Conservation (phyloP, 1,140 invertebrate species). For the Subanguina moxae region DNA sequence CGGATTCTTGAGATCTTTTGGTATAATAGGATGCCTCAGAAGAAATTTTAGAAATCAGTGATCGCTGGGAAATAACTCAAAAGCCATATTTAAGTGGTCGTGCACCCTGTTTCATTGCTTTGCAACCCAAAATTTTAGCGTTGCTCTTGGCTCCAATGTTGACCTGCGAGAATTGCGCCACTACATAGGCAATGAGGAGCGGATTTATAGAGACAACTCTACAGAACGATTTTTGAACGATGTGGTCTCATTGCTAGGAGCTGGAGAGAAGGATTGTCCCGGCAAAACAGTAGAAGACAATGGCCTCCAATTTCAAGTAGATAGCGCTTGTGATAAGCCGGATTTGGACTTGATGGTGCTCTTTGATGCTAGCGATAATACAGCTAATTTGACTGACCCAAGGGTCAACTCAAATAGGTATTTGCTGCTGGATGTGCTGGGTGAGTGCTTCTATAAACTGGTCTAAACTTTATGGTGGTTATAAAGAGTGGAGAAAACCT, state of each 20-base stretch:
- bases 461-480: too few relatives aligned
- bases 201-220: conserved; percentile 50
- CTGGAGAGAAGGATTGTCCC: conserved; percentile 29
- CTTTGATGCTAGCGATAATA: conserved; percentile 36
- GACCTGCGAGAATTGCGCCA: conserved; percentile 47
- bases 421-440: conserved; percentile 46
- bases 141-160: conserved; percentile 51
- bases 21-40: too few relatives aligned
- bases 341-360: conserved; percentile 46
- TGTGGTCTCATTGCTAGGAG: conserved; percentile 42
- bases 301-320: conserved; percentile 33
- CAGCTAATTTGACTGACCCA: conserved; percentile 33
- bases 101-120: too few relatives aligned
- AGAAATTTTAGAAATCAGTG: too few relatives aligned
- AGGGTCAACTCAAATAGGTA: conserved; percentile 49
- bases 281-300: conserved; percentile 19
- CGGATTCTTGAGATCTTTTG: too few relatives aligned
- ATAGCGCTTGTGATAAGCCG: conserved; percentile 32
- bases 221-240: conserved; percentile 48
- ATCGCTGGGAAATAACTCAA: too few relatives aligned
- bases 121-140: conserved; percentile 26
- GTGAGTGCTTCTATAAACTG: conserved; percentile 10
- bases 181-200: conserved; percentile 43
- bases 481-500: too few relatives aligned
- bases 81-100: too few relatives aligned